Percentiles rank a stretch among this genome's conserved stretches.
These are phyloP conservation scores for Aspidiotus rigidus DNA, from an alignment of 2,888 invertebrate species.

Conservation along the genomic window DNA sequence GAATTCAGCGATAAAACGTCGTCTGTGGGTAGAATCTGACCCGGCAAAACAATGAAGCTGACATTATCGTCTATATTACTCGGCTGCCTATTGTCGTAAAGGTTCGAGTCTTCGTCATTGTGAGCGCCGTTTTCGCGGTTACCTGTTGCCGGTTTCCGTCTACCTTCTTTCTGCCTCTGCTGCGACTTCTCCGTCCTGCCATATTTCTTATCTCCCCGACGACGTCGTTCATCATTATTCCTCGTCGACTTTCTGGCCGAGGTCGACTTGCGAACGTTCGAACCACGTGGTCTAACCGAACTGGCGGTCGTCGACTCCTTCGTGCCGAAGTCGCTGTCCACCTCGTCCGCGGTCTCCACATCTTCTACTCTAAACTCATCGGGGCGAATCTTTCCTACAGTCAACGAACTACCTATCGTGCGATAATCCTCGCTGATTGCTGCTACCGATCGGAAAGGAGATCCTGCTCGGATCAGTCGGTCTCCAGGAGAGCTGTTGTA, in stretches of 20 bases:
- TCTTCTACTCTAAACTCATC: neutral
- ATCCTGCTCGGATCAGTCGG: neutral
- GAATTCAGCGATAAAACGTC: conserved; percentile 1
- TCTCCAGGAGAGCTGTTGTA: no score
- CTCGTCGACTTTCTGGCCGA: neutral
- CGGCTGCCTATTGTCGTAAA: neutral
- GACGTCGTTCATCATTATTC: neutral
- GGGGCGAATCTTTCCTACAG: neutral
- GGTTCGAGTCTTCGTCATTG: no score
- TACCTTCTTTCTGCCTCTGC: neutral
- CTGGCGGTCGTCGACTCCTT: neutral
- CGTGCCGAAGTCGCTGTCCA: neutral
- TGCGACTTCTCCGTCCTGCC: neutral
- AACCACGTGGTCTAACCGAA: neutral
- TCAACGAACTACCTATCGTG: neutral
- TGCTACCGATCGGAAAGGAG: neutral
- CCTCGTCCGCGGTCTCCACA: neutral
- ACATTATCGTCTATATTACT: neutral
- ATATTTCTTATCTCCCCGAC: neutral
- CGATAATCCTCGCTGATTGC: neutral
- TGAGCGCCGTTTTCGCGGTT: no score
- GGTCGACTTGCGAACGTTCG: neutral
- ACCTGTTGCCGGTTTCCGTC: no score
- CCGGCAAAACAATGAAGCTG: neutral
- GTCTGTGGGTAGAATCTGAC: neutral